phyloP scores from a whole-genome alignment of 2,888 invertebrate genomes.

The Exocentrus adspersus region DNA sequence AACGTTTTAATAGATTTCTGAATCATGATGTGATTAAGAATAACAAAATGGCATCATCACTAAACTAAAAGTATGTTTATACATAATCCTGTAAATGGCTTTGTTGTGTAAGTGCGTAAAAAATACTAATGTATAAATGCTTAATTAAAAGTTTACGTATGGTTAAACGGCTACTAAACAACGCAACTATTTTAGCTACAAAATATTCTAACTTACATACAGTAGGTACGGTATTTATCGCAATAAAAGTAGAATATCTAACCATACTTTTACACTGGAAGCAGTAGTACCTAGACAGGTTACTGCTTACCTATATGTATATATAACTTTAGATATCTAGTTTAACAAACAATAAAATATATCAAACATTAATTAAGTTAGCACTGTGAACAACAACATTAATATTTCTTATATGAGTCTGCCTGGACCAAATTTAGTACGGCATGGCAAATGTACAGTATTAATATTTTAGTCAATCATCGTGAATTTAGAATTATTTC shows the following conservation, averaged over 20 bases:
- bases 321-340: constrained; percentile 25
- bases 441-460: neutral
- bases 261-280: too few species aligned
- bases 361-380: constrained; percentile 15
- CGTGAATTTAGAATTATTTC: too few species aligned
- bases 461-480: too few species aligned
- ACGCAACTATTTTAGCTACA: too few species aligned
- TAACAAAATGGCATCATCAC: constrained; percentile 33
- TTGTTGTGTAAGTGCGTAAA: constrained; percentile 9
- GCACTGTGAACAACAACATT: constrained; percentile 8
- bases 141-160: constrained; percentile 26
- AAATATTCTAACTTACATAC: too few species aligned
- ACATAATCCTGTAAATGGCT: constrained; percentile 6
- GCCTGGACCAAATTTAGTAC: neutral
- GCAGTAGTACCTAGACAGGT: too few species aligned
- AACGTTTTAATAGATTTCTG: constrained; percentile 28
- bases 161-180: too few species aligned
- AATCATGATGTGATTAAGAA: constrained; percentile 24
- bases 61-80: constrained; percentile 27
- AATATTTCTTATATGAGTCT: constrained; percentile 27
- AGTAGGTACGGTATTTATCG: too few species aligned
- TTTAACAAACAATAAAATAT: constrained; percentile 32
- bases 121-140: constrained; percentile 14
- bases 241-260: too few species aligned
- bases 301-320: constrained; percentile 17